phyloP scores from a whole-genome alignment of 2,113 vertebrate genomes.

The Heloderma charlesbogerti region DNA sequence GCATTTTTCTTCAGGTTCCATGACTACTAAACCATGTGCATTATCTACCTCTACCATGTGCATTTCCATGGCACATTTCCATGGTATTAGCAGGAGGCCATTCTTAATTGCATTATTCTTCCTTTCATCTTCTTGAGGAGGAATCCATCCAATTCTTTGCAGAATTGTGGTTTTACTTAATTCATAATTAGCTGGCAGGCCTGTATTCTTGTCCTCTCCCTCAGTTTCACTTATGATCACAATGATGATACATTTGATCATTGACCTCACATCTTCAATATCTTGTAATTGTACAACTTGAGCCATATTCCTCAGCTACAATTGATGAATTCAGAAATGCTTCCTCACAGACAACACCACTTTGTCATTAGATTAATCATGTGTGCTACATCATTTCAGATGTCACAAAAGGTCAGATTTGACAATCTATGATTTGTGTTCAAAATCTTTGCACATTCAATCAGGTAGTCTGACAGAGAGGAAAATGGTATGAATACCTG shows the following conservation, averaged over 20 bases:
- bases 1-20: background rate
- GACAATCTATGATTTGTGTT: background rate
- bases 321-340: background rate
- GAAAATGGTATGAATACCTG: background rate
- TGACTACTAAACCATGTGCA: background rate
- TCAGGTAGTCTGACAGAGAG: background rate
- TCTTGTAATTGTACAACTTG: background rate
- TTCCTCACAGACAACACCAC: background rate
- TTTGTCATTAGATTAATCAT: background rate
- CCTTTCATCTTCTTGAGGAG: background rate
- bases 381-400: background rate
- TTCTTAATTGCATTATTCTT: background rate
- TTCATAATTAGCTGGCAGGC: background rate
- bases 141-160: background rate
- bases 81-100: background rate
- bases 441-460: background rate
- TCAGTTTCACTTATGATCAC: background rate
- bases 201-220: background rate
- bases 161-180: background rate
- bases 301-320: background rate
- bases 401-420: background rate
- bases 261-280: background rate
- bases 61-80: background rate
- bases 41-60: too few relatives aligned
- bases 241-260: background rate